A percentile compares a stretch with the other conserved stretches of the same genome.
These are phyloP conservation scores for Monomorium pharaonis DNA, from an alignment of 1,140 invertebrate genomes.

Conservation along the genomic window DNA sequence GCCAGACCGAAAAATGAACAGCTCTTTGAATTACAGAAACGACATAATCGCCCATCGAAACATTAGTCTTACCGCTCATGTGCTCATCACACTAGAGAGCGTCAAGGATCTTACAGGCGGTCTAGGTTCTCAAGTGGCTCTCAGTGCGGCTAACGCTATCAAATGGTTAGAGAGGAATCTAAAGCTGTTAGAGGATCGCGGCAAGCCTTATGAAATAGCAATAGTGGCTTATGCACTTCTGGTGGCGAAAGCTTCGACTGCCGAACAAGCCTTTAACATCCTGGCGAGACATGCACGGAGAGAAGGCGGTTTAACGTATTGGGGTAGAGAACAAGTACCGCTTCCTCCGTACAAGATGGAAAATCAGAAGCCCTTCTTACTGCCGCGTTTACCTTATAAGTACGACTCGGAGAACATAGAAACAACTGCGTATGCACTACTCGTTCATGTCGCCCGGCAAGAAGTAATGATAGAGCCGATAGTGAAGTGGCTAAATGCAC, in stretches of 20 bases:
- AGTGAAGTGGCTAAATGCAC: slow-evolving; percentile 96
- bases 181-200: slow-evolving; percentile 89
- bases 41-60: slow-evolving; percentile 89
- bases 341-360: slow-evolving; percentile 93
- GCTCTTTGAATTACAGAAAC: slow-evolving; percentile 86
- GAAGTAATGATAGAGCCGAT: slow-evolving; percentile 93
- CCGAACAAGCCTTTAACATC: slow-evolving; percentile 93
- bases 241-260: slow-evolving; percentile 90
- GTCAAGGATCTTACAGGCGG: slow-evolving; percentile 93
- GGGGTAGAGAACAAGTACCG: slow-evolving; percentile 92
- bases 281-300: slow-evolving; percentile 88
- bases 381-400: slow-evolving; percentile 94
- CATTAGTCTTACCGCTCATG: slow-evolving; percentile 95
- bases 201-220: slow-evolving; percentile 93
- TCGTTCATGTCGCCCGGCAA: slow-evolving; percentile 94
- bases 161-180: slow-evolving; percentile 94
- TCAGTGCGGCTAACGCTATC: slow-evolving; percentile 89
- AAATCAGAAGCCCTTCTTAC: slow-evolving; percentile 95
- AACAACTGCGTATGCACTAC: slow-evolving; percentile 95
- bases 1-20: slow-evolving; percentile 93
- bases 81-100: slow-evolving; percentile 92
- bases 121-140: slow-evolving; percentile 89
- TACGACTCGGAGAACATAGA: slow-evolving; percentile 97
- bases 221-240: slow-evolving; percentile 95
- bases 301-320: slow-evolving; percentile 93